phyloP scores from a whole-genome alignment of 2,113 vertebrate genomes.

The Panthera leo region DNA sequence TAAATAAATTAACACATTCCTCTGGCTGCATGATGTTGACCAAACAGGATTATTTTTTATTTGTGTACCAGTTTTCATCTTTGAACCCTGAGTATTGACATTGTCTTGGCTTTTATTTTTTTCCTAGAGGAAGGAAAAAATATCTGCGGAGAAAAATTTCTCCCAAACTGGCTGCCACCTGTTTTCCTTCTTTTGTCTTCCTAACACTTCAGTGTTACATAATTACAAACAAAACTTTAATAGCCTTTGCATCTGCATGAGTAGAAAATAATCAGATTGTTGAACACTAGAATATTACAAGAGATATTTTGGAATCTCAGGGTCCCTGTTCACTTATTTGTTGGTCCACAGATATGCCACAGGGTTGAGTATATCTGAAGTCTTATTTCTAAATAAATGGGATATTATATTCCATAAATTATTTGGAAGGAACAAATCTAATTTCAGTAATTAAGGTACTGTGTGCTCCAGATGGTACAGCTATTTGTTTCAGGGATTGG shows the following conservation, averaged over 20 bases:
- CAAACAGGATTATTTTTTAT: constrained; percentile 25
- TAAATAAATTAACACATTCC: not conserved
- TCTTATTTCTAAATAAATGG: not conserved
- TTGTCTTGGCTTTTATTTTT: not conserved
- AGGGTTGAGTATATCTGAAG: not conserved
- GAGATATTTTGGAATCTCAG: not conserved
- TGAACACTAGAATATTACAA: not conserved
- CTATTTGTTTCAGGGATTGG: not conserved
- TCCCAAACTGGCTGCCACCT: not conserved
- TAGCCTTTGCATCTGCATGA: not conserved
- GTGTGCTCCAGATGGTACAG: not conserved
- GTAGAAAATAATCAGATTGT: not conserved
- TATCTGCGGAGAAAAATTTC: not conserved
- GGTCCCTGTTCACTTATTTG: not conserved
- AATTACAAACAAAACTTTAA: not conserved
- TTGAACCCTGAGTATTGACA: not conserved
- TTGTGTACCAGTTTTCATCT: not conserved
- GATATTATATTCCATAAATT: constrained; percentile 1
- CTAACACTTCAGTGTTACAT: not conserved
- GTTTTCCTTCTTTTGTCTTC: not conserved
- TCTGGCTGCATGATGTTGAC: not conserved
- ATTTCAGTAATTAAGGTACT: constrained; percentile 3
- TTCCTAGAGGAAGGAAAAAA: not conserved
- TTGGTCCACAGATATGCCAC: not conserved
- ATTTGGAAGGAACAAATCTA: constrained; percentile 12